These are phyloP conservation scores for Brachirus orientalis DNA, from an alignment of 2,113 vertebrate species.

Conservation along the genomic window DNA sequence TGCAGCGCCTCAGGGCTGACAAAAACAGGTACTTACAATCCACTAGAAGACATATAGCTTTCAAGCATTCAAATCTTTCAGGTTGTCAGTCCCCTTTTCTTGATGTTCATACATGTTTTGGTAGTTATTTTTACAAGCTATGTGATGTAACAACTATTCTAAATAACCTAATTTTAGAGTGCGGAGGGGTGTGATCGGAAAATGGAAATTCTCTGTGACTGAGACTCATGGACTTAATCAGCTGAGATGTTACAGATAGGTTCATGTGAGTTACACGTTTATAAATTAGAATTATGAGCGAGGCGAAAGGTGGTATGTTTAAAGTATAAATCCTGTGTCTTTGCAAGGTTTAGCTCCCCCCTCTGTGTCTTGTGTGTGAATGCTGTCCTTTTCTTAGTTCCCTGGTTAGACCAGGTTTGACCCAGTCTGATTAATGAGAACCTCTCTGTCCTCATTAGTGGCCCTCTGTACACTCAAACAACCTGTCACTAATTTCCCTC, in stretches of 20 bases:
- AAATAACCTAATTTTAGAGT: background rate
- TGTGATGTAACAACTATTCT: background rate
- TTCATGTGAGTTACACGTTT: background rate
- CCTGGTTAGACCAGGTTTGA: constrained; percentile 50
- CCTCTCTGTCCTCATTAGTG: constrained; percentile 50
- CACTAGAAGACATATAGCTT: constrained; percentile 11
- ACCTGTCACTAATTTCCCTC: constrained; percentile 13
- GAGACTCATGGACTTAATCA: background rate
- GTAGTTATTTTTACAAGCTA: constrained; percentile 28
- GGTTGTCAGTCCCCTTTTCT: constrained; percentile 12
- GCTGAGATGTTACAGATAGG: background rate
- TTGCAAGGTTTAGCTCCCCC: constrained; percentile 6
- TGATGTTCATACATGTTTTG: constrained; percentile 40
- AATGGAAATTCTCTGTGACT: background rate
- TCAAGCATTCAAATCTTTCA: constrained; percentile 38
- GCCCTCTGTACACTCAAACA: constrained; percentile 9
- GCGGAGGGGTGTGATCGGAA: background rate
- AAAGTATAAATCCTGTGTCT: background rate
- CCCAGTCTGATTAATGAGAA: constrained; percentile 41
- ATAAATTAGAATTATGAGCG: too few relatives aligned
- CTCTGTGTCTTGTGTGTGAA: constrained; percentile 14
- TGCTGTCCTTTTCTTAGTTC: constrained; percentile 44
- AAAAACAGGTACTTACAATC: constrained; percentile 50
- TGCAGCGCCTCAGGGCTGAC: constrained; percentile 42
- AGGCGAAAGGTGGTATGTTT: background rate